Percentiles rank a stretch among this genome's conserved stretches.
Evolutionary conservation across 92 coral and sea anemone genomes (phyloP).

Genomic region (Palythoa caribaeorum): DNA sequence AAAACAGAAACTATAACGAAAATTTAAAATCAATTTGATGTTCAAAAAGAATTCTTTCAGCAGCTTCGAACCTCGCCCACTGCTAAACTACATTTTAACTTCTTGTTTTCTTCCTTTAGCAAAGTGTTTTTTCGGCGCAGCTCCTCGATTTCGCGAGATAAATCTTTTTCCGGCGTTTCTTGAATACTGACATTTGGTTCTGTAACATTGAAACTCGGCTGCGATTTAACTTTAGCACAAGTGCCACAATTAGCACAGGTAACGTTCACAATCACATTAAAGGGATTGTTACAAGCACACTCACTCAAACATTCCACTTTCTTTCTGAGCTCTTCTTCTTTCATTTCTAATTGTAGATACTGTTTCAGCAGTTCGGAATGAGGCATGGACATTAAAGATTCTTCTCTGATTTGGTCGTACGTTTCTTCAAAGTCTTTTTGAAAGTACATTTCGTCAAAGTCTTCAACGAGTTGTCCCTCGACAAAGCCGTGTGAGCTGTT

Average conservation of each 20-base stretch:
- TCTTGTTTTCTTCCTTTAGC: slow-evolving; percentile 82
- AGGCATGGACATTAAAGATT: slow-evolving; percentile 77
- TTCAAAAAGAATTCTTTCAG: not conserved
- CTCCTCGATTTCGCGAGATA: slow-evolving; percentile 73
- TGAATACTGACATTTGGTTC: not conserved
- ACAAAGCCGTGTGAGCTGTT: slow-evolving; percentile 44
- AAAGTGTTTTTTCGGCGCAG: slow-evolving; percentile 74
- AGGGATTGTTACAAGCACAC: slow-evolving; percentile 39
- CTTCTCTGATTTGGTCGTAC: slow-evolving; percentile 84
- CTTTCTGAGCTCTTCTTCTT: slow-evolving; percentile 72
- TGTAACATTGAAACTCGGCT: slow-evolving; percentile 11
- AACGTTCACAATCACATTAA: slow-evolving; percentile 39
- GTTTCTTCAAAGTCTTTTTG: slow-evolving; percentile 88
- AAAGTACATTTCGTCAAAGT: slow-evolving; percentile 79
- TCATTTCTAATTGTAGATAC: slow-evolving; percentile 72
- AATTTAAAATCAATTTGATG: not conserved
- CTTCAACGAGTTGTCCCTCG: slow-evolving; percentile 72
- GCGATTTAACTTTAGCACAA: slow-evolving; percentile 47
- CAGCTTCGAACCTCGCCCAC: slow-evolving; percentile 34
- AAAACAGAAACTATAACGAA: not conserved
- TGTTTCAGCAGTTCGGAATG: slow-evolving; percentile 78
- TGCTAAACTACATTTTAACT: slow-evolving; percentile 63
- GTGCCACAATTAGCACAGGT: slow-evolving; percentile 39
- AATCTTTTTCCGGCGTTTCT: slow-evolving; percentile 14
- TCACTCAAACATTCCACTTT: slow-evolving; percentile 29